Evolutionary conservation across 92 coral and sea anemone genomes (phyloP).

Genomic region (Diadumene lineata): DNA sequence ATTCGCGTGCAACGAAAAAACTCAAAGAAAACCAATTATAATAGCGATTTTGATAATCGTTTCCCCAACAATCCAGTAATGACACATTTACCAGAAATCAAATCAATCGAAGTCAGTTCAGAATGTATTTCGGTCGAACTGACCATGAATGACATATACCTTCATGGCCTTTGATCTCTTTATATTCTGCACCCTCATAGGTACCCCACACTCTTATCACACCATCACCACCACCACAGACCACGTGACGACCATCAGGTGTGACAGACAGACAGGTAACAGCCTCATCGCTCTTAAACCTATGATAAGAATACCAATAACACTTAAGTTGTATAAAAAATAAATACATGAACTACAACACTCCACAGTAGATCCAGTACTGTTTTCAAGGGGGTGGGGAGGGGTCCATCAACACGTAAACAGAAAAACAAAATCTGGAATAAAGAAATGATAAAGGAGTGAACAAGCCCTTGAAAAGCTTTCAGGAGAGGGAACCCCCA

Average conservation of each 20-base stretch:
- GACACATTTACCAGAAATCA: neutral
- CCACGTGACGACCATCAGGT: conserved; percentile 49
- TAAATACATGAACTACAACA: too few relatives aligned
- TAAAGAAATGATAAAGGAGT: too few relatives aligned
- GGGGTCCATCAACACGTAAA: too few relatives aligned
- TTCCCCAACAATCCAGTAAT: too few relatives aligned
- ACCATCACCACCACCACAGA: conserved; percentile 61
- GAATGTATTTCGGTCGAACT: neutral
- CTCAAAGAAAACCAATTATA: neutral
- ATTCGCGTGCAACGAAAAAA: neutral
- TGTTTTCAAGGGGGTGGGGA: too few relatives aligned
- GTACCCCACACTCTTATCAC: conserved; percentile 57
- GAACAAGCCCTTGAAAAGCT: too few relatives aligned
- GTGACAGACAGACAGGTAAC: conserved; percentile 64
- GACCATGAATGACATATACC: conserved; percentile 30
- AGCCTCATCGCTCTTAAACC: conserved; percentile 44
- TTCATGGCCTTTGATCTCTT: conserved; percentile 60
- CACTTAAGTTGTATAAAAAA: too few relatives aligned
- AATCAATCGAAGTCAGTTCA: neutral
- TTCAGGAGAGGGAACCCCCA: too few relatives aligned
- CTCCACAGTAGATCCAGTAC: too few relatives aligned
- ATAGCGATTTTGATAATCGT: neutral
- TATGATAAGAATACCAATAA: too few relatives aligned
- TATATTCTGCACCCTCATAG: conserved; percentile 28
- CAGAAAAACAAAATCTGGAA: too few relatives aligned